Base-by-base conservation (phyloP, 2,113 vertebrate genomes). In the Mirounga angustirostris region DNA sequence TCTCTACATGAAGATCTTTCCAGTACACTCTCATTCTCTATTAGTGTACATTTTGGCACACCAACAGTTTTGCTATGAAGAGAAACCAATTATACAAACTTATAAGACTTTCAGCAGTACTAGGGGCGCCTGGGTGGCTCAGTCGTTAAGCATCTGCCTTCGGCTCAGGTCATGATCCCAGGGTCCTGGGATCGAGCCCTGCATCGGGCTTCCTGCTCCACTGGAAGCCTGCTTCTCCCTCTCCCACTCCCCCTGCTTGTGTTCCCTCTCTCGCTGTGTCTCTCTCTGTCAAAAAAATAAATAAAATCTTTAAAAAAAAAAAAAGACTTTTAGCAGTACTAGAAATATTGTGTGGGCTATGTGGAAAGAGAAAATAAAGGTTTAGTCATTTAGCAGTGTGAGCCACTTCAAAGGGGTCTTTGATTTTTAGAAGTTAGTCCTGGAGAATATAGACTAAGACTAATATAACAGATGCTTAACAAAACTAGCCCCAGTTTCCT, bases 331-430 rank as follows among this genome's bases (percentile, higher is more conserved):
- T 33, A 97, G 59, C 13, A 50, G 30, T n/a, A 59, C 50, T 85
- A 76, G 30, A 46, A 95, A 87, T 74, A 59, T 63, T 54, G 24
- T 26, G 67, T 22, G 9, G 26, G 22, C 63, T 82, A 95, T 83
- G 21, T 43, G 36, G 61, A 89, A 89, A 93, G 19, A 88, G 52
- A 87, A 97, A 96, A 9, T 71, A 80, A 88, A 71, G 21, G 14
- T 24, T 92, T 80, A 90, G 52, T 94, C 73, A 71, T 81, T 78
- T 36, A 91, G 85, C 33, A 94, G 13, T 22, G 26, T 10, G 21
- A 94, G 43, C 36, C 58, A 43, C 78, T 97, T 95, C 58, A 94
- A 96, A 96, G 65, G 30, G 79, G 11, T 50, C 73, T 91, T 91
- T 91, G 52, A 56, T 78, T 91, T 91, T 94, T 92, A 94, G 11